phyloP scores from a whole-genome alignment of 2,797 vertebrate species.

The Sebastes vulpes region DNA sequence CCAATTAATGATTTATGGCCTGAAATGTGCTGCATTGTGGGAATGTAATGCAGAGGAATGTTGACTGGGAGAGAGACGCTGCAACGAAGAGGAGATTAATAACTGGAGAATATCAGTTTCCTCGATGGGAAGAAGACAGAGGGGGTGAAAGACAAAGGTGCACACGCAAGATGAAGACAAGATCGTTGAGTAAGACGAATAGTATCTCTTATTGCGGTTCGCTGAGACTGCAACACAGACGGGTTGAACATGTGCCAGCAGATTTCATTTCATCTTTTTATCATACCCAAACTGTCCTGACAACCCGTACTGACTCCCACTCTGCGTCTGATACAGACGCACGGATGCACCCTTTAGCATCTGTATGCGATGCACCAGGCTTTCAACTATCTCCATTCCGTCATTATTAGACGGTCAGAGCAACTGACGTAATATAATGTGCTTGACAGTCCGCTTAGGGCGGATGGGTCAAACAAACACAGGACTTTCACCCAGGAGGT shows the following conservation, averaged over 20 bases:
- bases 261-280: slow-evolving; percentile 37
- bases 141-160: slow-evolving; percentile 27
- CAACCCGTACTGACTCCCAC: background rate
- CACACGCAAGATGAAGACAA: slow-evolving; percentile 26
- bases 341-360: no score
- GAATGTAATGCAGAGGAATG: slow-evolving; percentile 59
- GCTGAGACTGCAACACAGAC: slow-evolving; percentile 23
- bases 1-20: slow-evolving; percentile 73
- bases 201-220: slow-evolving; percentile 26
- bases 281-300: slow-evolving; percentile 25
- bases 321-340: no score
- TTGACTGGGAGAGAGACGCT: slow-evolving; percentile 37
- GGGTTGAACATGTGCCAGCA: slow-evolving; percentile 22
- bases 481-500: no score
- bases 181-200: slow-evolving; percentile 24
- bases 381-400: no score
- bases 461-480: no score
- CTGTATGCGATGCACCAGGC: no score
- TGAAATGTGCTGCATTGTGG: slow-evolving; percentile 57
- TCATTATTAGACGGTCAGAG: no score
- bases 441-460: no score
- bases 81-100: slow-evolving; percentile 43
- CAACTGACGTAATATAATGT: no score
- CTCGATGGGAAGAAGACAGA: slow-evolving; percentile 9
- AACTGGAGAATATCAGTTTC: slow-evolving; percentile 46